A percentile compares a stretch with the other conserved stretches of the same genome.
Evolutionary conservation across 2,797 vertebrate species (phyloP).

Genomic region (Tolypeutes matacus): DNA sequence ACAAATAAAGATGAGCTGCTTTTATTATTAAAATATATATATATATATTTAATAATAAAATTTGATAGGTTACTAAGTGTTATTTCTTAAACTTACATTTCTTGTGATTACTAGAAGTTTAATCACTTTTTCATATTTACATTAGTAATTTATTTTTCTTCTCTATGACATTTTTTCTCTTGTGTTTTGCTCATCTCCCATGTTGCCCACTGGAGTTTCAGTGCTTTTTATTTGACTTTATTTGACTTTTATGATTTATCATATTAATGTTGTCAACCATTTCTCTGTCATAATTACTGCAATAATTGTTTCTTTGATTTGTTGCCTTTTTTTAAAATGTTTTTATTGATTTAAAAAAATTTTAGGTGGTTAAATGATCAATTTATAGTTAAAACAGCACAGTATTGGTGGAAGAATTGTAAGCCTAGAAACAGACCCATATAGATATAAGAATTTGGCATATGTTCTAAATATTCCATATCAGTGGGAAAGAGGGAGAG

Average conservation of each 20-base stretch:
- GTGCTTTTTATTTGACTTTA: constrained; percentile 20
- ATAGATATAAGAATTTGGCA: neutral
- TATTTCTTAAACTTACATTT: constrained; percentile 27
- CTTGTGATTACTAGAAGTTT: neutral
- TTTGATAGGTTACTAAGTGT: neutral
- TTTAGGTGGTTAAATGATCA: constrained; percentile 10
- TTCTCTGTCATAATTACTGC: constrained; percentile 2
- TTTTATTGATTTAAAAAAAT: constrained; percentile 33
- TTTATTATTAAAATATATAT: no score
- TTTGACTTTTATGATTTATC: neutral
- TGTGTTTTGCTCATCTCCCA: neutral
- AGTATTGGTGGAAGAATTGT: neutral
- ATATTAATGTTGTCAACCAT: neutral
- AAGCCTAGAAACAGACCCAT: neutral
- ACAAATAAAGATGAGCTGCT: neutral
- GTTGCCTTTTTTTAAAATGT: constrained; percentile 27
- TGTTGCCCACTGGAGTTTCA: neutral
- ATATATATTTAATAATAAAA: constrained; percentile 48
- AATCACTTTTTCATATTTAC: constrained; percentile 33
- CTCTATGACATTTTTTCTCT: neutral
- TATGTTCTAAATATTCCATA: neutral
- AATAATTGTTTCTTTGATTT: constrained; percentile 43
- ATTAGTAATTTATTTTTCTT: constrained; percentile 26
- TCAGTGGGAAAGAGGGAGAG: neutral
- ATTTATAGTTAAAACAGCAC: constrained; percentile 36